These are phyloP conservation scores for Drosophila ficusphila DNA, from an alignment of 1,140 invertebrate genomes.

Conservation along the genomic window DNA sequence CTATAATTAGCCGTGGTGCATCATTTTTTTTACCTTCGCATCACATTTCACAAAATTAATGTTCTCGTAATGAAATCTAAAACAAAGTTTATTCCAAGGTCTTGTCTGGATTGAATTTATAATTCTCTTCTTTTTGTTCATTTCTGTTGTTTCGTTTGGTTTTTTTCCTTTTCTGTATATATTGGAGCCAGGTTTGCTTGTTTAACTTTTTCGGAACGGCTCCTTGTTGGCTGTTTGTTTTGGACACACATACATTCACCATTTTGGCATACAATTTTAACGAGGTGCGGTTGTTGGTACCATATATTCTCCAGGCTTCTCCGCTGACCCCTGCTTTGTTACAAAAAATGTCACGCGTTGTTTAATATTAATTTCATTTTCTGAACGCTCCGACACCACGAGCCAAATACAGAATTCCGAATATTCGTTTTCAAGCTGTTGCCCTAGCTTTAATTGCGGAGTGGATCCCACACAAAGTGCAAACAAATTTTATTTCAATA, in stretches of 20 bases:
- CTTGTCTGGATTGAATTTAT: constrained; percentile 26
- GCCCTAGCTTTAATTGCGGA: constrained; percentile 31
- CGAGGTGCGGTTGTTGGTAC: constrained; percentile 61
- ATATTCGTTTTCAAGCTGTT: constrained; percentile 36
- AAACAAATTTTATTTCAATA: constrained; percentile 29
- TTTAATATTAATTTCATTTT: constrained; percentile 61
- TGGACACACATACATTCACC: constrained; percentile 48
- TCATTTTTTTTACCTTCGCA: background rate
- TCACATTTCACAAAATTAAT: background rate
- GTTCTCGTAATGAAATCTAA: background rate
- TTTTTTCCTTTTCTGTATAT: constrained; percentile 17
- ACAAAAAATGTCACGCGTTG: constrained; percentile 65
- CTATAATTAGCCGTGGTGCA: background rate
- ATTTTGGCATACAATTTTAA: constrained; percentile 75
- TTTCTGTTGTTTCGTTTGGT: constrained; percentile 30
- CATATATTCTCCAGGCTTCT: constrained; percentile 18
- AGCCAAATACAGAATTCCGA: too few relatives aligned
- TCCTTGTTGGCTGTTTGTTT: constrained; percentile 51
- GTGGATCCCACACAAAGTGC: background rate
- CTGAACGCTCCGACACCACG: constrained; percentile 25
- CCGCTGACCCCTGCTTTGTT: constrained; percentile 34
- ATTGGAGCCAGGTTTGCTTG: constrained; percentile 45
- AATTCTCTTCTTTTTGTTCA: background rate
- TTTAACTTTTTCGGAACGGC: constrained; percentile 68
- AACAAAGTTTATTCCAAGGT: background rate